Percentiles rank a stretch among this genome's conserved stretches.
phyloP scores from a whole-genome alignment of 2,797 vertebrate genomes.

The Girardinus metallicus region DNA sequence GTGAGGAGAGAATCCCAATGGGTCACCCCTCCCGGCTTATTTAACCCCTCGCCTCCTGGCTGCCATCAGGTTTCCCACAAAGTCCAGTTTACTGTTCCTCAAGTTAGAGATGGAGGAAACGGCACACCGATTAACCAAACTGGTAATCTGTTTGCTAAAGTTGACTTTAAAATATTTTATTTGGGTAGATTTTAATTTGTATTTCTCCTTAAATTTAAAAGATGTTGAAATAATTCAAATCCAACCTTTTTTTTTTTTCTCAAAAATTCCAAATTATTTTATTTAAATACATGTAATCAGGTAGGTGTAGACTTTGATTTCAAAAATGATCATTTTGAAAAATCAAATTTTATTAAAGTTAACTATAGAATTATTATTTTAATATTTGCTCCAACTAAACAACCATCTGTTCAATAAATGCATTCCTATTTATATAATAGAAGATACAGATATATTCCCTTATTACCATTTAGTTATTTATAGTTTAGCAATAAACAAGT shows the following conservation, averaged over 20 bases:
- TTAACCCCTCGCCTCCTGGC: slow-evolving; percentile 29
- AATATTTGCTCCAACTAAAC: not conserved
- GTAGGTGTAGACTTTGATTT: not conserved
- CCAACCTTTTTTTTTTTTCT: not conserved
- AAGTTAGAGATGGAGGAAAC: not conserved
- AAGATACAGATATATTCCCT: not conserved
- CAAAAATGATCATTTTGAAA: not conserved
- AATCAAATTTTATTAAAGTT: not conserved
- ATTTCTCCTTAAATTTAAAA: not conserved
- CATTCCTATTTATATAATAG: too few relatives aligned
- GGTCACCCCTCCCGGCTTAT: slow-evolving; percentile 20
- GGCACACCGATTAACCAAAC: not conserved
- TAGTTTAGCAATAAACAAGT: not conserved
- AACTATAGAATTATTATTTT: not conserved
- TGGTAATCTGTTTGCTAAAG: not conserved
- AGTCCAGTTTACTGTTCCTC: slow-evolving; percentile 11
- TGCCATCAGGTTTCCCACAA: slow-evolving; percentile 26
- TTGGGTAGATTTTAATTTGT: not conserved
- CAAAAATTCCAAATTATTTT: not conserved
- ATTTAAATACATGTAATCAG: not conserved
- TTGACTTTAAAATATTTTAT: not conserved
- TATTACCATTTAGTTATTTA: not conserved
- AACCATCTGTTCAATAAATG: not conserved
- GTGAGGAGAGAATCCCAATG: slow-evolving; percentile 34
- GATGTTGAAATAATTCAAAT: not conserved